A percentile compares a stretch with the other conserved stretches of the same genome.
Evolutionary conservation across 1,140 invertebrate species (phyloP).

Genomic region (Cydia fagiglandana): DNA sequence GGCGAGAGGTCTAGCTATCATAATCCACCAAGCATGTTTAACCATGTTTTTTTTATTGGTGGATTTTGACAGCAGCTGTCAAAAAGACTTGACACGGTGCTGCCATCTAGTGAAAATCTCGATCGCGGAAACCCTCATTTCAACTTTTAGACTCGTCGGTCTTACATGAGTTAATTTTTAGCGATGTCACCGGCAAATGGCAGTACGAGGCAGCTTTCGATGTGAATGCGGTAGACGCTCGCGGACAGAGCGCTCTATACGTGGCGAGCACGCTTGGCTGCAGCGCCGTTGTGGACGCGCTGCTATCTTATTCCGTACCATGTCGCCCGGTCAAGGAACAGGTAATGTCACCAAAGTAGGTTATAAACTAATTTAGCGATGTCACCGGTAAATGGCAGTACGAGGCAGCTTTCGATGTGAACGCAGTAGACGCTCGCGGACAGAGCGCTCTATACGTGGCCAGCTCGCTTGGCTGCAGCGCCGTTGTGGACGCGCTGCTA

Average conservation of each 20-base stretch:
- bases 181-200: slow-evolving; percentile 85
- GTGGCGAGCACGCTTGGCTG: slow-evolving; percentile 92
- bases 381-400: slow-evolving; percentile 89
- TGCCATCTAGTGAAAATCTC: too few species aligned
- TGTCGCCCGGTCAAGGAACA: slow-evolving; percentile 9
- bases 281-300: slow-evolving; percentile 87
- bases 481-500: slow-evolving; percentile 89
- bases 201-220: slow-evolving; percentile 94
- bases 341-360: too few species aligned
- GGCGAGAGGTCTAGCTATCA: too few species aligned
- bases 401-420: slow-evolving; percentile 93
- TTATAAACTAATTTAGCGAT: slow-evolving; percentile 80
- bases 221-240: slow-evolving; percentile 93
- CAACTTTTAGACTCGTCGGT: too few species aligned
- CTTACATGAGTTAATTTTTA: slow-evolving; percentile 57
- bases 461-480: slow-evolving; percentile 89
- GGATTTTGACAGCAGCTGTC: too few species aligned
- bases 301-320: slow-evolving; percentile 81
- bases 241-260: slow-evolving; percentile 94
- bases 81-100: too few species aligned
- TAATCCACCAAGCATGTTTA: too few species aligned
- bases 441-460: slow-evolving; percentile 94
- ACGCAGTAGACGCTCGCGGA: slow-evolving; percentile 92
- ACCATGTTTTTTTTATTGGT: too few species aligned
- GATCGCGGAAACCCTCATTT: too few species aligned